These are phyloP conservation scores for Drosophila repletoides DNA, from an alignment of 1,140 invertebrate genomes.

Conservation along the genomic window DNA sequence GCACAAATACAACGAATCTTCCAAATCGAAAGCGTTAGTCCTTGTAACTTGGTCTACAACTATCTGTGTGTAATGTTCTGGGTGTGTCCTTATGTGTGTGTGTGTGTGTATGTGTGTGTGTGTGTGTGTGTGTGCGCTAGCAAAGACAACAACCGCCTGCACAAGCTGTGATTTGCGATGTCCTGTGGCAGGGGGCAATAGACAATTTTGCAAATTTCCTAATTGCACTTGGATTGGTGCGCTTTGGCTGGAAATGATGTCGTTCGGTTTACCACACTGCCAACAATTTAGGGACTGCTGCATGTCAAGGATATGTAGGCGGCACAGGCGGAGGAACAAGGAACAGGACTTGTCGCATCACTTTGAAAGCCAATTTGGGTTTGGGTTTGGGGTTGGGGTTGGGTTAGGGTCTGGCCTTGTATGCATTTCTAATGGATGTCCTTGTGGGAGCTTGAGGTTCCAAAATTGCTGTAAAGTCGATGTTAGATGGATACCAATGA, in stretches of 20 bases:
- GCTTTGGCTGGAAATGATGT: constrained; percentile 37
- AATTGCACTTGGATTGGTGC: constrained; percentile 63
- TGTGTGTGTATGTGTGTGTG: constrained; percentile 34
- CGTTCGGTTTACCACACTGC: constrained; percentile 34
- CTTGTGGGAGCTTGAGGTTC: background rate
- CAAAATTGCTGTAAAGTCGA: background rate
- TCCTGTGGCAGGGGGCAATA: constrained; percentile 36
- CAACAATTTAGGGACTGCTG: constrained; percentile 28
- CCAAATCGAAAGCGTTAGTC: background rate
- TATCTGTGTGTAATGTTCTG: constrained; percentile 8
- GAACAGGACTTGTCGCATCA: constrained; percentile 18
- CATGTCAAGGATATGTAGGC: constrained; percentile 20
- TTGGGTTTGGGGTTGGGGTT: constrained; percentile 17
- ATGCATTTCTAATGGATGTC: constrained; percentile 29
- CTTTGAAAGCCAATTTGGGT: constrained; percentile 40
- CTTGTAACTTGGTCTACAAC: background rate
- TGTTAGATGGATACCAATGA: no score
- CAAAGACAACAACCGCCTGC: constrained; percentile 23
- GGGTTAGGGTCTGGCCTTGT: constrained; percentile 5
- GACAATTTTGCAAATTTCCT: constrained; percentile 70
- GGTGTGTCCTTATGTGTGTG: constrained; percentile 3
- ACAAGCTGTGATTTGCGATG: constrained; percentile 35
- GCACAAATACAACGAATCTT: constrained; percentile 31
- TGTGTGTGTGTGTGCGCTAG: constrained; percentile 2
- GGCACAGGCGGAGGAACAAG: background rate